These are phyloP conservation scores for Platysteira castanea DNA, from an alignment of 2,113 vertebrate genomes.

Conservation along the genomic window DNA sequence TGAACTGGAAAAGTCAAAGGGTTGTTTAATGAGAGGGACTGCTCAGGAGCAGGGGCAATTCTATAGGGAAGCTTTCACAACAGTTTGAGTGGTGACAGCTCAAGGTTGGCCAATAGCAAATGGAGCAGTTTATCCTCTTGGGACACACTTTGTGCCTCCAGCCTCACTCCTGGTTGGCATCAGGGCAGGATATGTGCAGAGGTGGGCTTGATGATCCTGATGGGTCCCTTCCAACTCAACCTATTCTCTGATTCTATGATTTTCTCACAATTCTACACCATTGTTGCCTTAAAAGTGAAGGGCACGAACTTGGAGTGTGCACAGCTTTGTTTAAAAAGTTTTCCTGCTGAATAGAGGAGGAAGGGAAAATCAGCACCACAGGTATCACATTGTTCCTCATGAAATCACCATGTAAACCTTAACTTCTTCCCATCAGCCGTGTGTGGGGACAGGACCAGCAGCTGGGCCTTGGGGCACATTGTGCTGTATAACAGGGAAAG, in stretches of 20 bases:
- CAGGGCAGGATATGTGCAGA: neutral
- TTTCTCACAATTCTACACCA: neutral
- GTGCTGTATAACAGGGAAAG: neutral
- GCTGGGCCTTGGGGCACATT: fast-evolving
- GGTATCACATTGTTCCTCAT: fast-evolving
- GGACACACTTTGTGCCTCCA: neutral
- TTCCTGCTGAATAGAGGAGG: neutral
- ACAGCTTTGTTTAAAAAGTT: neutral
- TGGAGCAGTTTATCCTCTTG: neutral
- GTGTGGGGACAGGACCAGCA: neutral
- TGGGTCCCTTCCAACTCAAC: neutral
- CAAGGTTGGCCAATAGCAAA: neutral
- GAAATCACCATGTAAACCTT: neutral
- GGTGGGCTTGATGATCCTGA: neutral
- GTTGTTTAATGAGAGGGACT: neutral
- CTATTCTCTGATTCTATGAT: fast-evolving
- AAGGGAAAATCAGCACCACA: neutral
- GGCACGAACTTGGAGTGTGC: neutral
- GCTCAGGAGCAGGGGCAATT: neutral
- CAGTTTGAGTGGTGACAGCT: neutral
- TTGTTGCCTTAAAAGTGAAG: neutral
- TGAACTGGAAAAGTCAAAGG: neutral
- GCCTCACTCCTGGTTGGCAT: neutral
- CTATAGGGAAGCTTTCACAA: neutral
- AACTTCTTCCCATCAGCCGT: neutral